A percentile compares a stretch with the other conserved stretches of the same genome.
Conservation (phyloP, 2,113 vertebrate genomes). For the Mirounga angustirostris region DNA sequence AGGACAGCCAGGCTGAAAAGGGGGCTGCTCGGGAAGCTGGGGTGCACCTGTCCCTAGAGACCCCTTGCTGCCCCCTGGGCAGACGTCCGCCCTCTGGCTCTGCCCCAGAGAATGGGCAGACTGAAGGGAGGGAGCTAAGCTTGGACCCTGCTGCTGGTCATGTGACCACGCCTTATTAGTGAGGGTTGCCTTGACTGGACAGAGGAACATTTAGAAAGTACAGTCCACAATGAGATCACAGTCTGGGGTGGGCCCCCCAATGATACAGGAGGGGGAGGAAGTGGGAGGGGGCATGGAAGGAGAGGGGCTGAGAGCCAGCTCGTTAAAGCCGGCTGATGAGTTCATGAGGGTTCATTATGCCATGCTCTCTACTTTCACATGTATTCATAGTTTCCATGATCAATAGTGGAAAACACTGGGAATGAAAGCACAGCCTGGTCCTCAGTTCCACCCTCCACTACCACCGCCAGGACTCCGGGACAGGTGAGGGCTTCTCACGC, state of each 20-base stretch:
- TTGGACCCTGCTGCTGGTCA: background rate
- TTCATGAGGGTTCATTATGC: accelerated
- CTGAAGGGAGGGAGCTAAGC: background rate
- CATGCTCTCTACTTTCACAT: accelerated
- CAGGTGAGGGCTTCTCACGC: accelerated
- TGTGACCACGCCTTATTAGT: background rate
- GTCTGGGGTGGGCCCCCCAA: background rate
- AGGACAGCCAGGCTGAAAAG: background rate
- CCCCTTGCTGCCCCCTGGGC: too few species aligned
- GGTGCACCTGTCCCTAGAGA: background rate
- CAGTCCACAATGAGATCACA: background rate
- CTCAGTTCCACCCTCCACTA: too few species aligned
- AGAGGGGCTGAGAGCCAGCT: background rate
- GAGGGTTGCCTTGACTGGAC: background rate
- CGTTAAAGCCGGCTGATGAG: accelerated
- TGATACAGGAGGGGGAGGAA: background rate
- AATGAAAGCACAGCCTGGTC: background rate
- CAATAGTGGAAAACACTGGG: accelerated
- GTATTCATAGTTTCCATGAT: background rate
- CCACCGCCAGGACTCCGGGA: accelerated
- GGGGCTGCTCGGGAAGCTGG: background rate
- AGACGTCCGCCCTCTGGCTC: accelerated
- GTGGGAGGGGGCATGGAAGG: background rate
- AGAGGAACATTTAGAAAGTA: background rate
- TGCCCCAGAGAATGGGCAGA: background rate